Evolutionary conservation across 2,888 invertebrate species (phyloP).

Genomic region (Dynastes tityus): DNA sequence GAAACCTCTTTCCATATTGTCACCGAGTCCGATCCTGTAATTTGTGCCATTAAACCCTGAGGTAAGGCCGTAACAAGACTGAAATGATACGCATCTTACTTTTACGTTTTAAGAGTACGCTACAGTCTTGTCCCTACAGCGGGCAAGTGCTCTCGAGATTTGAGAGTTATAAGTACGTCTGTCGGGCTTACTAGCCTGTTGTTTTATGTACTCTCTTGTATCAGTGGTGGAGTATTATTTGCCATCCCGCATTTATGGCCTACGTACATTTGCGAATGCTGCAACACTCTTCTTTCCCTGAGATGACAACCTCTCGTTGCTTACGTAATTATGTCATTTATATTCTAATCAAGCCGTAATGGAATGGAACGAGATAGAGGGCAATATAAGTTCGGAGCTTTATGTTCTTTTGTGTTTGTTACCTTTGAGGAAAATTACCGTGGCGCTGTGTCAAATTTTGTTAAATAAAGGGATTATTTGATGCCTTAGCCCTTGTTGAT

Average conservation of each 20-base stretch:
- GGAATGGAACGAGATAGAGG: constrained; percentile 4
- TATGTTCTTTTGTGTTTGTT: background rate
- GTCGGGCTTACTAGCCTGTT: background rate
- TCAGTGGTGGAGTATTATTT: background rate
- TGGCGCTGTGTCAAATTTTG: no score
- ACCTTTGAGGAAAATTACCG: background rate
- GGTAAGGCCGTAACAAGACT: background rate
- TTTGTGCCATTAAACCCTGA: background rate
- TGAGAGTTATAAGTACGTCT: background rate
- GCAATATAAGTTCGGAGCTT: background rate
- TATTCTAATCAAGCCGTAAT: constrained; percentile 8
- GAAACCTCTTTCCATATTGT: background rate
- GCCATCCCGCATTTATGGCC: background rate
- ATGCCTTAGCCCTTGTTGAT: no score
- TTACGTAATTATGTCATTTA: constrained; percentile 21
- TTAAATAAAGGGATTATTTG: no score
- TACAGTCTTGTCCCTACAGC: no score
- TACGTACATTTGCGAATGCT: background rate
- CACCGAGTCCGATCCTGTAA: background rate
- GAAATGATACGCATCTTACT: constrained; percentile 2
- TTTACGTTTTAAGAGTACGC: background rate
- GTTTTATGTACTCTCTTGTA: constrained; percentile 3
- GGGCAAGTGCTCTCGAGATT: background rate
- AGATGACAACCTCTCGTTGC: background rate
- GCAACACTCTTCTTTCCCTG: background rate